A percentile compares a stretch with the other conserved stretches of the same genome.
phyloP scores from a whole-genome alignment of 2,888 invertebrate species.

The Epinotia nisella region DNA sequence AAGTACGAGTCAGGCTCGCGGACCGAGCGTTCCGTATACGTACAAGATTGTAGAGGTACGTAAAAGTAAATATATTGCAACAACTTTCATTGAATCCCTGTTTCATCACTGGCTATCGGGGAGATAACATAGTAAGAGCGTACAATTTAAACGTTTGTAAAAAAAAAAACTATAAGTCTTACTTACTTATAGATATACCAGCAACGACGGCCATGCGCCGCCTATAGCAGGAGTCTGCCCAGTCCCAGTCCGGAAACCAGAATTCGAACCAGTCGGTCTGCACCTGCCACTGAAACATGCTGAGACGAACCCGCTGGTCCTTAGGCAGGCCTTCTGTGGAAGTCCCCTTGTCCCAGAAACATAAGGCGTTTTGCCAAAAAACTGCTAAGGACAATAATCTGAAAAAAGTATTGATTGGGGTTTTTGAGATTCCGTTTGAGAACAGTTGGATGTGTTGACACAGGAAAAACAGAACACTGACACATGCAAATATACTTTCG shows the following conservation, averaged over 20 bases:
- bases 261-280: constrained; percentile 29
- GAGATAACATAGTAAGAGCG: too few species aligned
- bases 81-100: too few species aligned
- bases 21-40: too few species aligned
- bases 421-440: not conserved
- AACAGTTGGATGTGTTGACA: not conserved
- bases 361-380: not conserved
- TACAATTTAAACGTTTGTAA: too few species aligned
- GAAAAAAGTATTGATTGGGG: not conserved
- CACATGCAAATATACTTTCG: too few species aligned
- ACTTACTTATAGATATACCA: constrained; percentile 32
- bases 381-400: not conserved
- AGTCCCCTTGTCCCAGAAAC: constrained; percentile 38
- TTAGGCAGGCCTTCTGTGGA: not conserved
- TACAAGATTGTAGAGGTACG: too few species aligned
- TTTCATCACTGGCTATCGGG: too few species aligned
- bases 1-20: too few species aligned
- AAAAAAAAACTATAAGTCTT: not conserved
- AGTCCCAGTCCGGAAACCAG: constrained; percentile 30
- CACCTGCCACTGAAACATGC: constrained; percentile 27
- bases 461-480: too few species aligned
- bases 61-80: too few species aligned
- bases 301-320: not conserved
- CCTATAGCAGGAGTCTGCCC: constrained; percentile 24
- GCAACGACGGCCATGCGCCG: constrained; percentile 12